phyloP scores from a whole-genome alignment of 2,797 vertebrate species.

The Bucorvus abyssinicus region DNA sequence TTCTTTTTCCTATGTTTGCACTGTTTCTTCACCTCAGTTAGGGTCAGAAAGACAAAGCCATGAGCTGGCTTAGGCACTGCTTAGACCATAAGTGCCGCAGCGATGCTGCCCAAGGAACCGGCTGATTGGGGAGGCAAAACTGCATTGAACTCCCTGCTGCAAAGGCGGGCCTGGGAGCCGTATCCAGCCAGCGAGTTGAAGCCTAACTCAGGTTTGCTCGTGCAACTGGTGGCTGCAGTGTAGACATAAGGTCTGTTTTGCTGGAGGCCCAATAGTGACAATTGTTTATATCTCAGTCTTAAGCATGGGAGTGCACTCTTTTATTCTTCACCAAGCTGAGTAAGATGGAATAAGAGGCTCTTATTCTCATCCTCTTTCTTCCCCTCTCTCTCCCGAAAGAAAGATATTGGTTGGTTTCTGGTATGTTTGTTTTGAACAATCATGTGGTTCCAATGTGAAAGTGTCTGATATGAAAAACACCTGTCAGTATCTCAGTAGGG shows the following conservation, averaged over 20 bases:
- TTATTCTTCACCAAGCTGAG: not conserved
- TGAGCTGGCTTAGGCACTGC: not conserved
- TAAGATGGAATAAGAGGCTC: not conserved
- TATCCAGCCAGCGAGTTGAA: not conserved
- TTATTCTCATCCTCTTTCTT: not conserved
- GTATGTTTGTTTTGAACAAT: not conserved
- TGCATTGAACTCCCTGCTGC: not conserved
- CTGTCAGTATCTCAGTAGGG: not conserved
- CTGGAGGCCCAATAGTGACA: not conserved
- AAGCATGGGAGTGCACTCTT: not conserved
- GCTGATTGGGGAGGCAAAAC: not conserved
- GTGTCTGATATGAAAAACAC: not conserved
- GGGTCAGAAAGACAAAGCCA: not conserved
- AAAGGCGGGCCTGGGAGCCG: not conserved
- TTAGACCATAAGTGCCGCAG: not conserved
- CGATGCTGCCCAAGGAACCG: not conserved
- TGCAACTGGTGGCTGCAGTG: rapidly evolving
- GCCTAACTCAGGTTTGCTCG: not conserved
- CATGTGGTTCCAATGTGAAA: rapidly evolving
- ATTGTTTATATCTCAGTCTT: not conserved
- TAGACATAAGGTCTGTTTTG: not conserved
- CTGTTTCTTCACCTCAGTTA: not conserved
- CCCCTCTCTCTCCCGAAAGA: not conserved
- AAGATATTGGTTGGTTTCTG: not conserved
- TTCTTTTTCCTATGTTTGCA: not conserved